Conservation (phyloP, 2,888 invertebrate species). For the Rhorus exstirpatorius region DNA sequence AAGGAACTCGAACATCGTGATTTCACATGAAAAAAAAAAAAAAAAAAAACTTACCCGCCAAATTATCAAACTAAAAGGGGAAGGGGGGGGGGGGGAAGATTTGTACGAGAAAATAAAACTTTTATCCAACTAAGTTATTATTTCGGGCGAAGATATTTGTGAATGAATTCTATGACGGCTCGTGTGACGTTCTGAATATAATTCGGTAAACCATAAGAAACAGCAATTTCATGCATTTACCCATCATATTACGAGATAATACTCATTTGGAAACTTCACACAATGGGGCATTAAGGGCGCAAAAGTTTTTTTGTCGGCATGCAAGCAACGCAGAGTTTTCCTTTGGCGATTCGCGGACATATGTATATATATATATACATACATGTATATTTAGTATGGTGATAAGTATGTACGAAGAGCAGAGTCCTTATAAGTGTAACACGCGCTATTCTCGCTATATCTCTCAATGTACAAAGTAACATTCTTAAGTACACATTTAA, state of each 20-base stretch:
- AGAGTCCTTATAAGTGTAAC: slow-evolving; percentile 53
- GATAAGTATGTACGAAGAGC: slow-evolving; percentile 37
- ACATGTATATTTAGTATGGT: slow-evolving; percentile 11
- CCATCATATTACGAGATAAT: slow-evolving; percentile 16
- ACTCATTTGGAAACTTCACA: not conserved
- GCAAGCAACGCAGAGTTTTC: slow-evolving; percentile 10
- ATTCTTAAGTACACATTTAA: slow-evolving; percentile 61
- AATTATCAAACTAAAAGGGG: slow-evolving; percentile 24
- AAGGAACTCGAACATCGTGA: not conserved
- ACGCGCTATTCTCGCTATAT: slow-evolving; percentile 45
- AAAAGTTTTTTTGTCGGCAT: slow-evolving; percentile 32
- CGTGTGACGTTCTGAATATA: not conserved
- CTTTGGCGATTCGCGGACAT: not conserved
- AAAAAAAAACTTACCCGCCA: slow-evolving; percentile 11
- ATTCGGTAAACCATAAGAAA: slow-evolving; percentile 27
- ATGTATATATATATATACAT: too few species aligned
- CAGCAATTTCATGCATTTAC: slow-evolving; percentile 21
- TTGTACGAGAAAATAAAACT: slow-evolving; percentile 25
- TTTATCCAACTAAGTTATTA: slow-evolving; percentile 13
- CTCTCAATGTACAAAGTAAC: slow-evolving; percentile 47
- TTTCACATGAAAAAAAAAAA: not conserved
- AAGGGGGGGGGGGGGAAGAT: not conserved
- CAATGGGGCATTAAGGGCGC: slow-evolving; percentile 20
- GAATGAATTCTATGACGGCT: not conserved
- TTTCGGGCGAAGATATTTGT: not conserved